Evolutionary conservation across 2,888 invertebrate species (phyloP).

Genomic region (Folsomia candida): DNA sequence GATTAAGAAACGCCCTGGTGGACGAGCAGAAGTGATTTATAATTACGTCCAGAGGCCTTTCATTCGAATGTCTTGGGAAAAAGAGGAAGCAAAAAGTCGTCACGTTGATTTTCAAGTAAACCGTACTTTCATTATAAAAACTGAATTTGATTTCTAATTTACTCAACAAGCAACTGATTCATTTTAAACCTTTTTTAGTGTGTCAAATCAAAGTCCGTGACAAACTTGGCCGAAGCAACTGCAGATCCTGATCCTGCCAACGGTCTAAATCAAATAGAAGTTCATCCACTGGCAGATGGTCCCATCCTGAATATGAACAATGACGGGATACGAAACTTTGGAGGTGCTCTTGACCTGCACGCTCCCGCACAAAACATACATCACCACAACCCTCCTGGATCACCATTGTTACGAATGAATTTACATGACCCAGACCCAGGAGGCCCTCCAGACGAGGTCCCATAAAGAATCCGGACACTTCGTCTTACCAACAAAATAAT

Average conservation of each 20-base stretch:
- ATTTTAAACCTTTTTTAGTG: slow-evolving; percentile 64
- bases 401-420: slow-evolving; percentile 41
- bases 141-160: slow-evolving; percentile 12
- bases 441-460: slow-evolving; percentile 19
- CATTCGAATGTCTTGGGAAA: slow-evolving; percentile 99
- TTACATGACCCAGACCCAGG: slow-evolving; percentile 41
- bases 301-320: slow-evolving; percentile 37
- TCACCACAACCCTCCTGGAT: slow-evolving; percentile 40
- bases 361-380: slow-evolving; percentile 18
- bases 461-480: too few relatives aligned
- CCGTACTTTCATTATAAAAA: neutral
- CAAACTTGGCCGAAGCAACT: slow-evolving; percentile 91
- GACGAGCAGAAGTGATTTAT: slow-evolving; percentile 95
- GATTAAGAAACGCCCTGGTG: slow-evolving; percentile 83
- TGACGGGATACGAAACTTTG: slow-evolving; percentile 22
- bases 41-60: slow-evolving; percentile 99
- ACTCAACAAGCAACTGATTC: neutral
- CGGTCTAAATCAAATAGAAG: slow-evolving; percentile 38
- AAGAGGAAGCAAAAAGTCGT: slow-evolving; percentile 96
- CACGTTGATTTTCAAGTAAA: slow-evolving; percentile 85
- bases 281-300: slow-evolving; percentile 43
- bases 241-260: slow-evolving; percentile 70
- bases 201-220: slow-evolving; percentile 95
- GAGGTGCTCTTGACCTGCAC: slow-evolving; percentile 10
- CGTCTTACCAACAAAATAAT: neutral